phyloP scores from a whole-genome alignment of 1,140 invertebrate genomes.

The Papilio machaon region DNA sequence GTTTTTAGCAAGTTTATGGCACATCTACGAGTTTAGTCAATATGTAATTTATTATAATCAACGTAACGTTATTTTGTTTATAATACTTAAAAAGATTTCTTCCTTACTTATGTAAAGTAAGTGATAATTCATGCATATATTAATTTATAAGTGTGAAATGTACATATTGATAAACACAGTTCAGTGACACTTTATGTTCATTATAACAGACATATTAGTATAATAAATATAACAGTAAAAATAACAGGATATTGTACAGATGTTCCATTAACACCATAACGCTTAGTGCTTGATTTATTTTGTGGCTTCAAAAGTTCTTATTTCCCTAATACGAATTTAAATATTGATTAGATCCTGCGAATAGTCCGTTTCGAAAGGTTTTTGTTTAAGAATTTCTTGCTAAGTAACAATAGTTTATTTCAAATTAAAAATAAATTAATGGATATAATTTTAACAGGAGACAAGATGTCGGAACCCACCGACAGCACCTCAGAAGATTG shows the following conservation, averaged over 20 bases:
- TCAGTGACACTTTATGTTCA: background rate
- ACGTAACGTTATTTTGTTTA: background rate
- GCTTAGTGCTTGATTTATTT: too few relatives aligned
- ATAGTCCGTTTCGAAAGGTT: too few relatives aligned
- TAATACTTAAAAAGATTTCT: background rate
- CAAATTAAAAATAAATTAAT: background rate
- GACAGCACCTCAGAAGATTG: conserved; percentile 84
- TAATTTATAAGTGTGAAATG: background rate
- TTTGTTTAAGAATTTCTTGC: too few relatives aligned
- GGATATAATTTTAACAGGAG: conserved; percentile 60
- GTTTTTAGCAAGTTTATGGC: too few relatives aligned
- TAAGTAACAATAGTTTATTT: background rate
- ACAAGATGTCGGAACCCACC: conserved; percentile 82
- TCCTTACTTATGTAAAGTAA: background rate
- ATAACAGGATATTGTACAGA: too few relatives aligned
- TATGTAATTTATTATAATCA: too few relatives aligned
- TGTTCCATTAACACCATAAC: too few relatives aligned
- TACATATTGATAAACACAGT: background rate
- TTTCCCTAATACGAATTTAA: too few relatives aligned
- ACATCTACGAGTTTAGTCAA: too few relatives aligned
- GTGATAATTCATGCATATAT: background rate
- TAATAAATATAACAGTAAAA: background rate
- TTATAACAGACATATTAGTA: background rate
- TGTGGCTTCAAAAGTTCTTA: too few relatives aligned
- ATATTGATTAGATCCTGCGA: too few relatives aligned